Conservation (phyloP, 64 coral and sea anemone genomes). For the Pocillopora damicornis region DNA sequence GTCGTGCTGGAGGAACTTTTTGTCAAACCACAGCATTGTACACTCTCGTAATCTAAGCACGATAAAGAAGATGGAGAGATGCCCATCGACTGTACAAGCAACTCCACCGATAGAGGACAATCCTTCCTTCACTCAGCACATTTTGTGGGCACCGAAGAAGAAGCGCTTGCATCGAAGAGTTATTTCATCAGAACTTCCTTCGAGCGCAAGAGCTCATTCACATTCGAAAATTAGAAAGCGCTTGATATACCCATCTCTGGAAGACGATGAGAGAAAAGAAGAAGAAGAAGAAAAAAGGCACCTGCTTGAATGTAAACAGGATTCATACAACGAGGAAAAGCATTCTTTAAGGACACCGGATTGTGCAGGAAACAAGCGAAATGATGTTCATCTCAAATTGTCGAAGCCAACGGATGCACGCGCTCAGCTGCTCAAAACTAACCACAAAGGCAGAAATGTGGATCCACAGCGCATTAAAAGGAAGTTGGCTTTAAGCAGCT, state of each 20-base stretch:
- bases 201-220: conserved; percentile 28
- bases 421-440: not conserved
- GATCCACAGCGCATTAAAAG: conserved; percentile 37
- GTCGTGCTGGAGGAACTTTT: not conserved
- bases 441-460: conserved; percentile 22
- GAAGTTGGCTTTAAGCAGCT: conserved; percentile 51
- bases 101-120: conserved; percentile 48
- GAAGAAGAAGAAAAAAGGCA: conserved; percentile 19
- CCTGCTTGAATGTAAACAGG: not conserved
- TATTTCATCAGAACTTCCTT: conserved; percentile 14
- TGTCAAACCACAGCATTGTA: not conserved
- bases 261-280: conserved; percentile 27
- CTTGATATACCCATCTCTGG: conserved; percentile 32
- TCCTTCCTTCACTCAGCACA: conserved; percentile 13
- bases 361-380: conserved; percentile 22
- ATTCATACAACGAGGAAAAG: not conserved
- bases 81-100: conserved; percentile 19
- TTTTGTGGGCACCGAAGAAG: conserved; percentile 65
- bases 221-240: conserved; percentile 64
- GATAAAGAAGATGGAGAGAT: conserved; percentile 25
- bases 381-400: not conserved
- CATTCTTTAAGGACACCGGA: conserved; percentile 23
- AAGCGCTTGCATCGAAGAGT: conserved; percentile 50
- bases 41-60: not conserved
- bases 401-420: conserved; percentile 23